Percentiles rank a stretch among this genome's conserved stretches.
phyloP scores from a whole-genome alignment of 2,113 vertebrate genomes.

The Zosterops borbonicus region DNA sequence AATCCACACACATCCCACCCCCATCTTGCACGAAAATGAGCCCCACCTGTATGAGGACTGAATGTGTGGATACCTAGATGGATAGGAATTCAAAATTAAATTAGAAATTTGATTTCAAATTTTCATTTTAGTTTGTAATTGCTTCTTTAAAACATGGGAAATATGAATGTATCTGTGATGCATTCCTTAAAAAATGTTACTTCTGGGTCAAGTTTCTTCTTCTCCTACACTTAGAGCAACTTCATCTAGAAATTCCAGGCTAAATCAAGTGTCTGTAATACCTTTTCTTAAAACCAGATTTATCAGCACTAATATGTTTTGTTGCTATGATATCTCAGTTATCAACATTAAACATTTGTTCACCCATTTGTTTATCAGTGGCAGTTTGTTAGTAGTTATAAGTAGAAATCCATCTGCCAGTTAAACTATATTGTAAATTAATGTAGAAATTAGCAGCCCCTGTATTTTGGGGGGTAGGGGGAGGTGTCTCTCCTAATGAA shows the following conservation, averaged over 20 bases:
- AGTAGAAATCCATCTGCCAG: slow-evolving; percentile 80
- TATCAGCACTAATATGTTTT: slow-evolving; percentile 56
- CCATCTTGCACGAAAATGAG: neutral
- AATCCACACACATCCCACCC: fast-evolving
- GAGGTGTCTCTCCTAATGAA: slow-evolving; percentile 61
- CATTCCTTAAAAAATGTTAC: neutral
- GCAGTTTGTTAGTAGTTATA: slow-evolving; percentile 81
- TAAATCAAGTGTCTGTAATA: slow-evolving; percentile 19
- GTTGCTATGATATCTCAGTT: slow-evolving; percentile 66
- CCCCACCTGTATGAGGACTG: neutral
- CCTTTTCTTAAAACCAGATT: slow-evolving; percentile 15
- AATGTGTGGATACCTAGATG: neutral
- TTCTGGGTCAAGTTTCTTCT: neutral
- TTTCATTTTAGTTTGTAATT: neutral
- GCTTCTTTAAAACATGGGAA: neutral
- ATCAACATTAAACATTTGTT: slow-evolving; percentile 74
- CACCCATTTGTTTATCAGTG: slow-evolving; percentile 76
- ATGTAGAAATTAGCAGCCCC: slow-evolving; percentile 70
- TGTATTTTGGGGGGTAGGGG: neutral
- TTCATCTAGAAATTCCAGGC: slow-evolving; percentile 15
- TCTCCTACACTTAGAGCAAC: neutral
- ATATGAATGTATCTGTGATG: neutral
- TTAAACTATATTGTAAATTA: slow-evolving; percentile 68
- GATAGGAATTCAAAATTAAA: neutral
- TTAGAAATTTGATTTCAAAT: neutral